Percentiles rank a stretch among this genome's conserved stretches.
phyloP scores from a whole-genome alignment of 1,140 invertebrate species.

The Drosophila orosa region DNA sequence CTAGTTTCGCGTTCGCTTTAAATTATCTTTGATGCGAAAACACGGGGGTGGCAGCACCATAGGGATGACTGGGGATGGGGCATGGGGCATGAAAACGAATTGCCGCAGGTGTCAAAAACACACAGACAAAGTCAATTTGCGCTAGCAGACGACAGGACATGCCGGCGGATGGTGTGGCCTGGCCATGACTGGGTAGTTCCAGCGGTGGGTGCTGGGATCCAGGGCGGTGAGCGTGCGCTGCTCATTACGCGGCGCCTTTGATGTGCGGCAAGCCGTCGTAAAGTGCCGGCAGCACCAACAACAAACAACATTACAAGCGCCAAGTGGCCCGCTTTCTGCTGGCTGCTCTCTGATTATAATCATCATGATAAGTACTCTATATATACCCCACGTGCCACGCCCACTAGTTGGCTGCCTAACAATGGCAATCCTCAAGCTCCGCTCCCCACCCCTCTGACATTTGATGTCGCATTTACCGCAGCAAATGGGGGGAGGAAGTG shows the following conservation, averaged over 20 bases:
- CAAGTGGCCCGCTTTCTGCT: constrained; percentile 70
- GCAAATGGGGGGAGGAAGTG: neutral
- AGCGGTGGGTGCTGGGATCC: neutral
- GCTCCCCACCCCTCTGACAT: constrained; percentile 6
- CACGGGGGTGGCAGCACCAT: constrained; percentile 2
- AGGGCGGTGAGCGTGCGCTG: constrained; percentile 57
- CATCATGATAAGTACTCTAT: constrained; percentile 68
- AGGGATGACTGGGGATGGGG: constrained; percentile 11
- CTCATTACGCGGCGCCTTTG: constrained; percentile 81
- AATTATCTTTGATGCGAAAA: constrained; percentile 80
- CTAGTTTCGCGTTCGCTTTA: constrained; percentile 76
- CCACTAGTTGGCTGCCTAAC: constrained; percentile 48
- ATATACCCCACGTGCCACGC: constrained; percentile 41
- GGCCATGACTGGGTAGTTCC: constrained; percentile 5
- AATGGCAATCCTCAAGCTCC: constrained; percentile 40
- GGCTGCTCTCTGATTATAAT: constrained; percentile 68
- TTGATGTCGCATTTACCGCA: constrained; percentile 51
- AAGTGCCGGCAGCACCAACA: constrained; percentile 64
- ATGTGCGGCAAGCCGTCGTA: constrained; percentile 78
- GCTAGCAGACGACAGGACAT: constrained; percentile 57
- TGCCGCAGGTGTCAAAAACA: constrained; percentile 81
- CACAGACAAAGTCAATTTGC: constrained; percentile 82
- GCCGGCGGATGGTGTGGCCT: constrained; percentile 17
- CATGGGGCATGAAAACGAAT: constrained; percentile 62
- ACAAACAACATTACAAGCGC: constrained; percentile 73